Percentiles rank a stretch among this genome's conserved stretches.
These are phyloP conservation scores for Athene noctua DNA, from an alignment of 2,113 vertebrate genomes.

Conservation along the genomic window DNA sequence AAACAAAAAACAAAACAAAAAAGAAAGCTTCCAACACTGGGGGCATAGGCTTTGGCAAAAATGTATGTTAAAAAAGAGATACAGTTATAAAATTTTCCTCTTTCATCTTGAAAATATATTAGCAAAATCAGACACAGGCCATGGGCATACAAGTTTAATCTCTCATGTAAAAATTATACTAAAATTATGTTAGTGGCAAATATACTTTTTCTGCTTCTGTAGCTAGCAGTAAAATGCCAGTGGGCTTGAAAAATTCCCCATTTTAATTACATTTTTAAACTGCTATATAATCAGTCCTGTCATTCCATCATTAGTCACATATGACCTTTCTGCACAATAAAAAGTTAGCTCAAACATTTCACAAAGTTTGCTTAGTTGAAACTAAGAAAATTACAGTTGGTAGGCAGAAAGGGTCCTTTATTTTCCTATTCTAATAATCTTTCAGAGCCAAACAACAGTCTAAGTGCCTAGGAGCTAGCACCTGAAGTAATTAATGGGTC, in stretches of 20 bases:
- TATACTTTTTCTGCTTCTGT: background rate
- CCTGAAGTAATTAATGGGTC: background rate
- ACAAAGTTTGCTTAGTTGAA: background rate
- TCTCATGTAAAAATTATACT: background rate
- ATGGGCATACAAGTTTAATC: background rate
- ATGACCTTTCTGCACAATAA: background rate
- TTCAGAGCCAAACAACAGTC: background rate
- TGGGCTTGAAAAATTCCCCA: background rate
- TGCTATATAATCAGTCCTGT: background rate
- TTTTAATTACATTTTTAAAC: conserved; percentile 4
- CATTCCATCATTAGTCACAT: background rate
- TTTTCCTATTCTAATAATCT: background rate
- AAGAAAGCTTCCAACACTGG: background rate
- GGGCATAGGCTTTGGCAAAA: background rate
- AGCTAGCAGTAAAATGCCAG: background rate
- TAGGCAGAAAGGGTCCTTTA: background rate
- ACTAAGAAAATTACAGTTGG: background rate
- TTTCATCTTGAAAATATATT: background rate
- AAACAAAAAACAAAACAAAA: background rate
- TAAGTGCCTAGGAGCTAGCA: background rate
- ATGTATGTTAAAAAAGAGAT: background rate
- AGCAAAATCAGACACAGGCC: background rate
- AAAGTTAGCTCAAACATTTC: background rate
- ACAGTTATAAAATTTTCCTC: background rate
- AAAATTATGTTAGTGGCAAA: background rate